These are phyloP conservation scores for Halocynthia aurantium DNA, from an alignment of 23 tunicate species.

Conservation along the genomic window DNA sequence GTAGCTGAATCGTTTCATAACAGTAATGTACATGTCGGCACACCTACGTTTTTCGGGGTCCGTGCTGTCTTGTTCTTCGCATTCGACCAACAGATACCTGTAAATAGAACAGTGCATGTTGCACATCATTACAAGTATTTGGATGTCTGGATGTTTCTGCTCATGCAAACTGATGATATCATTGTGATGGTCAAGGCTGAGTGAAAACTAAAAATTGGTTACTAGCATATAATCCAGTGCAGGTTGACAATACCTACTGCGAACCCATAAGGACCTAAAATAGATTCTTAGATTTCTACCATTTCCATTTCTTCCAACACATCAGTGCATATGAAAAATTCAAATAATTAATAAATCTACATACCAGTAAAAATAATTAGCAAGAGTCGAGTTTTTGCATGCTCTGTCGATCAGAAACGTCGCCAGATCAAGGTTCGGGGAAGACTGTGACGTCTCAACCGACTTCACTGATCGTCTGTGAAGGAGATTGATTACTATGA, in stretches of 20 bases:
- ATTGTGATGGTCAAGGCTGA: too few species aligned
- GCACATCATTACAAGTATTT: too few species aligned
- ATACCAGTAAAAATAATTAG: slow-evolving; percentile 90
- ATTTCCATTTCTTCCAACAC: too few species aligned
- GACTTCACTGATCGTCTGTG: slow-evolving; percentile 2
- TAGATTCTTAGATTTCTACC: too few species aligned
- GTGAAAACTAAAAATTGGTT: too few species aligned
- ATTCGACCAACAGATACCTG: slow-evolving; percentile 88
- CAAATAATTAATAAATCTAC: not conserved
- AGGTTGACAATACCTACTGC: too few species aligned
- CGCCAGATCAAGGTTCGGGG: slow-evolving; percentile 42
- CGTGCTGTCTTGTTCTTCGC: slow-evolving; percentile 41
- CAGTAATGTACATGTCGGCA: slow-evolving; percentile 71
- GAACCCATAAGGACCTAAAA: too few species aligned
- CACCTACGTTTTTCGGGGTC: slow-evolving; percentile 54
- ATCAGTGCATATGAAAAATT: not conserved
- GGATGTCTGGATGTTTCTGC: too few species aligned
- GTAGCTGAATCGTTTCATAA: slow-evolving; percentile 64
- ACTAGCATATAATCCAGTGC: too few species aligned
- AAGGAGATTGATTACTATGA: too few species aligned
- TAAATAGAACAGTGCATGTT: not conserved
- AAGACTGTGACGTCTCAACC: not conserved
- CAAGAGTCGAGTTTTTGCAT: slow-evolving; percentile 57
- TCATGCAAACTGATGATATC: too few species aligned
- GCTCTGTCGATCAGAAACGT: slow-evolving; percentile 86